Evolutionary conservation across 1,140 invertebrate species (phyloP).

Genomic region (Micrasema longulum): DNA sequence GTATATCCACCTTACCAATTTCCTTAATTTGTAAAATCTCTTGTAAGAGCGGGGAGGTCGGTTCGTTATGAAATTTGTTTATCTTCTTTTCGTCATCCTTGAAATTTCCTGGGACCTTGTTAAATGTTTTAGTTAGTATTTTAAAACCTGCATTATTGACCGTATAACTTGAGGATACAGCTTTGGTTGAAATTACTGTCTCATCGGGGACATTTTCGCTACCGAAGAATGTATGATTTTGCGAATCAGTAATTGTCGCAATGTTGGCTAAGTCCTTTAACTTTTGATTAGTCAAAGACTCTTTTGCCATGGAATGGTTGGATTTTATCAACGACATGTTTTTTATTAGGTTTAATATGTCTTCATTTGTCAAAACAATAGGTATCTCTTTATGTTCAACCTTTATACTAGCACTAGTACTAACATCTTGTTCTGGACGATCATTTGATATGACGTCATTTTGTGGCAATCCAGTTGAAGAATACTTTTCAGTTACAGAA

Average conservation of each 20-base stretch:
- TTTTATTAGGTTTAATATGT: conserved; percentile 45
- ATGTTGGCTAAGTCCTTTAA: conserved; percentile 67
- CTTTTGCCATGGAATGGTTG: conserved; percentile 8
- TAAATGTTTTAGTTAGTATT: conserved; percentile 75
- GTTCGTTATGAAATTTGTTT: conserved; percentile 58
- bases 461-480: neutral
- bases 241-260: conserved; percentile 65
- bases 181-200: conserved; percentile 70
- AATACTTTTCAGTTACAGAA: conserved; percentile 3
- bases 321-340: conserved; percentile 39
- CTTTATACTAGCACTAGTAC: neutral
- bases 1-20: conserved; percentile 43
- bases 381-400: neutral
- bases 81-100: conserved; percentile 65
- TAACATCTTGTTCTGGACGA: neutral
- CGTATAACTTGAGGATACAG: conserved; percentile 68
- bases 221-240: conserved; percentile 65
- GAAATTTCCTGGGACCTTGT: conserved; percentile 66
- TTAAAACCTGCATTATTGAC: conserved; percentile 75
- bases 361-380: conserved; percentile 35
- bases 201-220: conserved; percentile 57
- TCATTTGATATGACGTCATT: neutral
- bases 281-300: conserved; percentile 60
- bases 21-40: conserved; percentile 42
- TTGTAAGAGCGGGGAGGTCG: conserved; percentile 43